Percentiles rank a stretch among this genome's conserved stretches.
phyloP scores from a whole-genome alignment of 2,797 vertebrate genomes.

The Trichosurus vulpecula region DNA sequence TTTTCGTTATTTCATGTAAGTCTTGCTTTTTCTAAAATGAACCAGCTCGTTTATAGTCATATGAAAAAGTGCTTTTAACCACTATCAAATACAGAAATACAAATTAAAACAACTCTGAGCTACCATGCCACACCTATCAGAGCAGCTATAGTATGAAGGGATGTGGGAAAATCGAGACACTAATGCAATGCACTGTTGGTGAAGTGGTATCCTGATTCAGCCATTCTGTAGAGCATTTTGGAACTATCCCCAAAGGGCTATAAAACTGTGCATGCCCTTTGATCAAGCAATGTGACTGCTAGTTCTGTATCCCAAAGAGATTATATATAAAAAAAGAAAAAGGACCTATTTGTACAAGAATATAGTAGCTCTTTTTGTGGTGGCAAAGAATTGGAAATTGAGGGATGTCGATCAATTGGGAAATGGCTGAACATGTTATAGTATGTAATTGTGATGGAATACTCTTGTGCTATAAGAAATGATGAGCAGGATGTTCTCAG shows the following conservation, averaged over 20 bases:
- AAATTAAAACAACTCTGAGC: no score
- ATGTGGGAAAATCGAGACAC: no score
- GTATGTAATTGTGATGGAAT: not conserved
- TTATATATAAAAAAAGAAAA: not conserved
- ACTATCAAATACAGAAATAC: no score
- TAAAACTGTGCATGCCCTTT: not conserved
- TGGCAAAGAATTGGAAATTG: not conserved
- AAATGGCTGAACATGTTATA: not conserved
- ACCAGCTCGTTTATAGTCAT: no score
- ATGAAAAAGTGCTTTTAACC: no score
- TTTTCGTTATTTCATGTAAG: no score
- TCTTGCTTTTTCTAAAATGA: no score
- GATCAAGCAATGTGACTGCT: not conserved
- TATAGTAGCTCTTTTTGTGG: not conserved
- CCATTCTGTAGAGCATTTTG: not conserved
- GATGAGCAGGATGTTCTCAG: not conserved
- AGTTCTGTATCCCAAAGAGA: not conserved
- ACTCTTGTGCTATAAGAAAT: not conserved
- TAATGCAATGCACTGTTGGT: no score
- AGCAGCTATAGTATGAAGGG: no score
- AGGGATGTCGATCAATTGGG: not conserved
- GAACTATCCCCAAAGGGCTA: not conserved
- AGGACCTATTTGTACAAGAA: not conserved
- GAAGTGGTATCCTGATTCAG: no score
- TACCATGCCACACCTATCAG: no score